These are phyloP conservation scores for Aplysina aerophoba DNA, from an alignment of 37 sponge, comb jelly and placozoan genomes.

Conservation along the genomic window DNA sequence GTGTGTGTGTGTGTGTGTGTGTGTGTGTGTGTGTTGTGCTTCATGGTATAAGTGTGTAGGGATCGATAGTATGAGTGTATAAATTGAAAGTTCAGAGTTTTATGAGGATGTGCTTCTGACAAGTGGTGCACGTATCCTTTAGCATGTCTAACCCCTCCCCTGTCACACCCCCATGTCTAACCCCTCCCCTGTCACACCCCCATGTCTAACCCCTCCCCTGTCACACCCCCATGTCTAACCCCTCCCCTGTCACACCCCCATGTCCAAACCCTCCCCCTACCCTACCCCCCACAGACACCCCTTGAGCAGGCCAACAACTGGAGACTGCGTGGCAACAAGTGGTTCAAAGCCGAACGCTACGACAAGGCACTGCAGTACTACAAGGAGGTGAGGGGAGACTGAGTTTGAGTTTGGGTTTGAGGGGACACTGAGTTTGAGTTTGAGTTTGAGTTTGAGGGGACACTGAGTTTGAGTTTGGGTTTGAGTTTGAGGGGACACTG, in stretches of 20 bases:
- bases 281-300: not conserved
- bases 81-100: too few relatives aligned
- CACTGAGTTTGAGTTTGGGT: too few relatives aligned
- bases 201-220: not conserved
- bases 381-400: constrained; percentile 45
- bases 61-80: too few relatives aligned
- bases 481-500: too few relatives aligned
- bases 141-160: not conserved
- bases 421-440: too few relatives aligned
- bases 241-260: constrained; percentile 2
- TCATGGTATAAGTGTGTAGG: too few relatives aligned
- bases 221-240: not conserved
- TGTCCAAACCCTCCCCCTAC: not conserved
- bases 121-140: too few relatives aligned
- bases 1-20: too few relatives aligned
- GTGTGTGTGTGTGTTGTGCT: too few relatives aligned
- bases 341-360: constrained; percentile 58
- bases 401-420: too few relatives aligned
- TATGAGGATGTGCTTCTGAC: too few relatives aligned
- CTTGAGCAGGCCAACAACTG: constrained; percentile 49
- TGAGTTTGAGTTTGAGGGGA: too few relatives aligned
- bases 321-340: constrained; percentile 64
- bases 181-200: not conserved
- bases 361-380: constrained; percentile 68
- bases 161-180: not conserved